Evolutionary conservation across 2,113 vertebrate species (phyloP).

Genomic region (Asarcornis scutulata): DNA sequence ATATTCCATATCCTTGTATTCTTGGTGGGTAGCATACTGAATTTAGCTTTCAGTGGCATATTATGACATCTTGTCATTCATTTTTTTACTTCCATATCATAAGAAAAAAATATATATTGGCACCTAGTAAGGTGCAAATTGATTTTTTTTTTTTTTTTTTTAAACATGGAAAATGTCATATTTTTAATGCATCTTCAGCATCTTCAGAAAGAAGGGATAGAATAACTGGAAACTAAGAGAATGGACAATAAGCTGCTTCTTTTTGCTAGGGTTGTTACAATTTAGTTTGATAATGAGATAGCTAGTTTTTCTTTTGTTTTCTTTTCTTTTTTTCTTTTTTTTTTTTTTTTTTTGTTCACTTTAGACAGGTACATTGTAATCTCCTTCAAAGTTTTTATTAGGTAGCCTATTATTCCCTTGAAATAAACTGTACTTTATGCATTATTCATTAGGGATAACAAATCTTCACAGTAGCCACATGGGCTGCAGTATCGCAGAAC

Average conservation of each 20-base stretch:
- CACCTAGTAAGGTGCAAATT: neutral
- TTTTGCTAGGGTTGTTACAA: neutral
- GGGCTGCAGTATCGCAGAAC: neutral
- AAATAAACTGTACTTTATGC: neutral
- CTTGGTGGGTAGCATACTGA: neutral
- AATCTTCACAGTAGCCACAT: conserved; percentile 14
- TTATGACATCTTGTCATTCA: neutral
- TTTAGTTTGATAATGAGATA: neutral
- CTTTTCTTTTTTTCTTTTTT: neutral
- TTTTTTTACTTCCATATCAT: neutral
- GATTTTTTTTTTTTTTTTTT: neutral
- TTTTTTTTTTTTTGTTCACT: neutral
- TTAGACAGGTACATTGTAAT: conserved; percentile 9
- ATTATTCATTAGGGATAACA: conserved; percentile 35
- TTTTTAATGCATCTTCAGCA: neutral
- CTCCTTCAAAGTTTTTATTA: neutral
- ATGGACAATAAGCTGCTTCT: neutral
- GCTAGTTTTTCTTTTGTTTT: neutral
- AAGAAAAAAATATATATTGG: neutral
- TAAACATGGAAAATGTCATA: neutral
- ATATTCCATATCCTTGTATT: neutral
- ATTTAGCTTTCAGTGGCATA: neutral
- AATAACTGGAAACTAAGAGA: neutral
- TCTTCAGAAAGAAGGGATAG: neutral
- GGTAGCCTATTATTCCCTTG: neutral